These are phyloP conservation scores for Oligia strigilis DNA, from an alignment of 2,888 invertebrate species.

Conservation along the genomic window DNA sequence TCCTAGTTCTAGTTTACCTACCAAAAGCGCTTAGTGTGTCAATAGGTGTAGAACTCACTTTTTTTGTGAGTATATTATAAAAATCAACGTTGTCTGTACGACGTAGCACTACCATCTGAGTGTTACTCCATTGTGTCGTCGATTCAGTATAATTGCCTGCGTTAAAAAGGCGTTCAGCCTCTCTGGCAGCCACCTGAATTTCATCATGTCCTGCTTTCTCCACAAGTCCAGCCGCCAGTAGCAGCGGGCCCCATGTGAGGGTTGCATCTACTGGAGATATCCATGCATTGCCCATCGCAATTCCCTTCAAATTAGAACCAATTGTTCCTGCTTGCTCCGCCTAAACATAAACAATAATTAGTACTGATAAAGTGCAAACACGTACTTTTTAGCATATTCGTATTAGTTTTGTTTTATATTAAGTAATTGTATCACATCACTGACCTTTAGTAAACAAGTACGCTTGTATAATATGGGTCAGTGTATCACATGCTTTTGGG, in stretches of 20 bases:
- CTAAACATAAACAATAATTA: constrained; percentile 75
- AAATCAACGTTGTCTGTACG: constrained; percentile 94
- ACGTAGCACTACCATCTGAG: constrained; percentile 91
- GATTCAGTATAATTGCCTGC: constrained; percentile 91
- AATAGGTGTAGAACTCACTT: constrained; percentile 60
- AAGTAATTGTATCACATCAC: background rate
- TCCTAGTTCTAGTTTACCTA: constrained; percentile 50
- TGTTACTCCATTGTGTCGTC: constrained; percentile 91
- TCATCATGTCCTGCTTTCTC: constrained; percentile 92
- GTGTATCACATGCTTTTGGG: constrained; percentile 4
- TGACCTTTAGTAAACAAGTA: too few species aligned
- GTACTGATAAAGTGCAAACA: background rate
- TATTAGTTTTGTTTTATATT: constrained; percentile 30
- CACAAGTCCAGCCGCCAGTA: constrained; percentile 93
- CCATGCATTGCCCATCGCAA: constrained; percentile 97
- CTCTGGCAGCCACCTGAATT: constrained; percentile 90
- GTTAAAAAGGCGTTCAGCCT: constrained; percentile 90
- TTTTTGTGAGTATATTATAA: constrained; percentile 94
- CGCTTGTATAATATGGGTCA: too few species aligned
- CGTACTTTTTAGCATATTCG: background rate
- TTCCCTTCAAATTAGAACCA: constrained; percentile 93
- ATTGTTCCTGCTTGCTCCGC: constrained; percentile 92
- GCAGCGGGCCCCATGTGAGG: constrained; percentile 95
- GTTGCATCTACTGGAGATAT: constrained; percentile 96
- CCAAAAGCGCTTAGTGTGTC: constrained; percentile 75